Evolutionary conservation across 2,888 invertebrate species (phyloP), one percentile per base, ranked within the genome.

Genomic region (Uloborus plumipes): DNA sequence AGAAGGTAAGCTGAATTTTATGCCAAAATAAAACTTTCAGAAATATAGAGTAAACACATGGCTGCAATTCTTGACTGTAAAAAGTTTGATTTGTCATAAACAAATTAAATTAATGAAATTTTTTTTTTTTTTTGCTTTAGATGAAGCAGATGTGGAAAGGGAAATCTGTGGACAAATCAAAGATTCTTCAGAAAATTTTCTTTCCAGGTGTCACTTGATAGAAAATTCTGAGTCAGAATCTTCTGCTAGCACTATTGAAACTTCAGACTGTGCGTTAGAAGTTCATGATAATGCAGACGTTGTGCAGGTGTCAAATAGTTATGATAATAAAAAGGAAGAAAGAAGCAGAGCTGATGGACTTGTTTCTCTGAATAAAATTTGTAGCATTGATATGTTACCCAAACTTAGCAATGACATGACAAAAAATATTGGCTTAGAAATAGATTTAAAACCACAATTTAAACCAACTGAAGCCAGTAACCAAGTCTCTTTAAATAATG

Each of bases 311-410:
- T 0, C 1, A 39, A 39, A 9, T 9, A 39, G 11, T 39, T 4
- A 39, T 39, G 11, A 7, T 39, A 11, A 7, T 39, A 39, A 39
- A 55, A 47, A 58, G 20, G 20, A 22, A 58, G 50, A 49, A 71
- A 26, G 20, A 15, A 14, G 2, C 66, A 66, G 39, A 20, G n/a
- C 18, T 18, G 18, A 55, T 18, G 15, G 20, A 49, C 6, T 59
- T 50, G 14, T 16, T 9, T 15, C 20, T 39, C 20, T n/a, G 31
- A 65, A 65, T 51, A 64, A 73, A 53, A 47, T 18, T 39, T 47
- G 22, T 15, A 59, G 50, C 50, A 26, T 51, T 58, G 49, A 73
- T 15, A 20, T 65, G 11, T 55, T 65, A 39, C 49, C 31, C 31
- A 53, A n/a, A 20, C 20, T 15, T 22, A 14, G 15, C 22, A 74